Conservation (phyloP, 2,113 vertebrate species). For the Rousettus leschenaultii region DNA sequence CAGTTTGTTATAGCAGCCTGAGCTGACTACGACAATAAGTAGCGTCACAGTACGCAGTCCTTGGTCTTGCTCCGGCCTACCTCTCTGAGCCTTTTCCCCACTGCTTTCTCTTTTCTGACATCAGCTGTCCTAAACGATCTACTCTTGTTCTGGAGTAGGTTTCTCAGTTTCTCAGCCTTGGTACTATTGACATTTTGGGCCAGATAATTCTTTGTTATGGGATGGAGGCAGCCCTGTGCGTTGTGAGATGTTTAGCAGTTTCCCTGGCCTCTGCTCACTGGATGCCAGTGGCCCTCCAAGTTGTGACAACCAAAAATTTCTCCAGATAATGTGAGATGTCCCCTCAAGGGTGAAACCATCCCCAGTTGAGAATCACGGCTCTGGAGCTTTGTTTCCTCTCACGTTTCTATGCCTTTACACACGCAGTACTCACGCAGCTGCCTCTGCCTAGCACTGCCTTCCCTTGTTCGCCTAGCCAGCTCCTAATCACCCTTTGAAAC, state of each 20-base stretch:
- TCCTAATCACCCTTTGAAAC: neutral
- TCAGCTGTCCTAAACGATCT: neutral
- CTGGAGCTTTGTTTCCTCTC: neutral
- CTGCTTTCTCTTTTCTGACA: neutral
- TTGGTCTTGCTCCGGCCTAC: neutral
- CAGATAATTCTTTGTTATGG: neutral
- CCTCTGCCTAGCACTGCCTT: neutral
- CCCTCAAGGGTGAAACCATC: neutral
- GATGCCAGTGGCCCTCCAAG: no score
- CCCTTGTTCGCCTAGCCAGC: neutral
- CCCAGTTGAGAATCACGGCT: neutral
- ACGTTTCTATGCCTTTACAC: neutral
- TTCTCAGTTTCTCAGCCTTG: neutral
- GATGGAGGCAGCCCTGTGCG: no score
- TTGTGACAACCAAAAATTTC: neutral
- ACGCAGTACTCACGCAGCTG: no score
- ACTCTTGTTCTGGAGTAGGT: neutral
- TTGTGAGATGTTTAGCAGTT: neutral
- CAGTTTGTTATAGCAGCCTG: neutral
- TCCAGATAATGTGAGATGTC: neutral
- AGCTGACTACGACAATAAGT: neutral
- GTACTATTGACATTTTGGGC: neutral
- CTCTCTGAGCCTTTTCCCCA: neutral
- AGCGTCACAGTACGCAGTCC: neutral
- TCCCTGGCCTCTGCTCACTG: neutral